These are phyloP conservation scores for Tetanocera ferruginea DNA, from an alignment of 2,888 invertebrate genomes.

Conservation along the genomic window DNA sequence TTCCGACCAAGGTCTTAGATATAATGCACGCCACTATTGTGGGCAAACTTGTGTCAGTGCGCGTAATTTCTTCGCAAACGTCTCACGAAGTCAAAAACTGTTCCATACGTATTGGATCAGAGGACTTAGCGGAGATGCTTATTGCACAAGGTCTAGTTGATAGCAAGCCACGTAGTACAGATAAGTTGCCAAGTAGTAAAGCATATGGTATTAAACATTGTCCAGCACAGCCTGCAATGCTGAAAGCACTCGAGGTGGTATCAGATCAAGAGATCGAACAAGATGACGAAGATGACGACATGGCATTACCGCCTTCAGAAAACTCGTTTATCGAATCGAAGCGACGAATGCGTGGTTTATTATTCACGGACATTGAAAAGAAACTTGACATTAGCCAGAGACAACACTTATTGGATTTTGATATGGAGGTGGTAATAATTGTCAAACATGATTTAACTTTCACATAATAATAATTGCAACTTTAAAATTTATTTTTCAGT, in stretches of 20 bases:
- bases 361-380: constrained; percentile 23
- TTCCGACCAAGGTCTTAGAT: constrained; percentile 74
- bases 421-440: constrained; percentile 2
- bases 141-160: constrained; percentile 44
- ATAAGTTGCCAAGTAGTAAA: background rate
- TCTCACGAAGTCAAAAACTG: constrained; percentile 56
- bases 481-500: background rate
- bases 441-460: background rate
- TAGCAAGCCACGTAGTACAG: background rate
- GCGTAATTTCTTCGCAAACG: constrained; percentile 59
- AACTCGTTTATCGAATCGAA: background rate
- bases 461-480: background rate
- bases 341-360: background rate
- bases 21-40: constrained; percentile 75
- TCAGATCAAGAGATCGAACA: background rate
- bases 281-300: background rate
- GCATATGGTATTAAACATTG: background rate
- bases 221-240: background rate
- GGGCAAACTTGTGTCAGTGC: constrained; percentile 73
- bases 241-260: background rate
- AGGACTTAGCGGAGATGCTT: constrained; percentile 57
- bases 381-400: background rate
- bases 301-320: background rate
- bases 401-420: background rate
- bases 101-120: constrained; percentile 53